Base-by-base conservation (phyloP, 2,888 invertebrate genomes). In the Trichacis sp. region DNA sequence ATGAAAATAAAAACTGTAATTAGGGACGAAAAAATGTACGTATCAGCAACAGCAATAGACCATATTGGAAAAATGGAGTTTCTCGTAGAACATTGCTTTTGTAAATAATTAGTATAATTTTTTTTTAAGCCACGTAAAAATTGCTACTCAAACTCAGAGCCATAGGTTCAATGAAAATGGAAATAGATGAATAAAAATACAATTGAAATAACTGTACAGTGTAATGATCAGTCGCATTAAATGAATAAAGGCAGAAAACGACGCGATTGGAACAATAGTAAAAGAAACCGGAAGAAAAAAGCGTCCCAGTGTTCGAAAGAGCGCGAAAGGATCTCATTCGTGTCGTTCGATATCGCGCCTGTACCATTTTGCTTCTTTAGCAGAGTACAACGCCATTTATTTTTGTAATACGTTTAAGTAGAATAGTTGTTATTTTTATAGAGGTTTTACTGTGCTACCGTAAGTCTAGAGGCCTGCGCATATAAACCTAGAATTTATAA, bases 401-500 rank as follows among this genome's bases (percentile, higher is more conserved):
- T 82, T 82, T 82, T 82, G 77, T 82, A 82, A 82, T 82, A 81
- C 81, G 82, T 82, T 82, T 82, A 82, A 78, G 82, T 82, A 82
- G 82, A 53, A 74, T 74, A 74, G 74, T 73, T 73, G 70, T 74
- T 74, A 74, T 74, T 33, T 74, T 74, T 74, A 74, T 74, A 74
- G 73, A 74, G 73, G 73, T 74, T 74, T 73, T 74, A 74, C 69
- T 70, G 72, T 73, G 74, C 73, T 72, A 72, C 57, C 69, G 73
- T 82, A 83, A 83, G 82, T 82, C 82, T 83, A 84, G 82, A 82
- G 84, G 84, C 81, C 84, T 84, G 82, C 81, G 79, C 79, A 78
- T 67, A 33, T 33, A 67, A 68, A 56, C 62, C 64, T 70, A 70
- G 65, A 36, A n/a, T 63, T 63, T 63, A 60, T 60, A 69, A 60